phyloP scores from a whole-genome alignment of 2,888 invertebrate genomes.

The Monopis laevigella region DNA sequence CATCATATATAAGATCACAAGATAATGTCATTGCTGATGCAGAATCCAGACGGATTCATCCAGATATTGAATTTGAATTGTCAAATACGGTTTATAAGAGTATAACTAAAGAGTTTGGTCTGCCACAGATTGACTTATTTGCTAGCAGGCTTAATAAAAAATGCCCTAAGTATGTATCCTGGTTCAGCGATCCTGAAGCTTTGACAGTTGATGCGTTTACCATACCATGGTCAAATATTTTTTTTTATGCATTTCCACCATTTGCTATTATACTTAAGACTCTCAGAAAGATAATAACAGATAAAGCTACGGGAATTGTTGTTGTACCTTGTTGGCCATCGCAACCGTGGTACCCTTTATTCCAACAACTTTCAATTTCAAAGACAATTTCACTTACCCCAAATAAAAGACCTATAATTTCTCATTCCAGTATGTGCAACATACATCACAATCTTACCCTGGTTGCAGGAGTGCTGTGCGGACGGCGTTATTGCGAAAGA shows the following conservation, averaged over 20 bases:
- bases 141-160: constrained; percentile 21
- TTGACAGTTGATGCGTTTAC: constrained; percentile 14
- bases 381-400: too few relatives aligned
- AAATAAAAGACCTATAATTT: too few relatives aligned
- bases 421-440: too few relatives aligned
- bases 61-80: constrained; percentile 18
- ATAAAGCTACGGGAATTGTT: constrained; percentile 13
- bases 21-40: constrained; percentile 21
- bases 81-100: constrained; percentile 11
- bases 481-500: constrained; percentile 1
- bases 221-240: constrained; percentile 11
- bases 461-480: constrained; percentile 9
- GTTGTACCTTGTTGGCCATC: constrained; percentile 12
- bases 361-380: too few relatives aligned
- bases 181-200: constrained; percentile 10
- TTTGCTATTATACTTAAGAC: constrained; percentile 14
- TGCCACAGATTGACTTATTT: constrained; percentile 22
- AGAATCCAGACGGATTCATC: constrained; percentile 17
- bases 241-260: constrained; percentile 16
- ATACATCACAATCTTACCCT: constrained; percentile 12
- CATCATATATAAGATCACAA: constrained; percentile 19
- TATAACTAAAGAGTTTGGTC: constrained; percentile 16
- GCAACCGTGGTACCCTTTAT: too few relatives aligned
- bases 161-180: constrained; percentile 16
- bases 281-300: constrained; percentile 14